Conservation (phyloP, 2,888 invertebrate genomes). For the Sphinx pinastri region DNA sequence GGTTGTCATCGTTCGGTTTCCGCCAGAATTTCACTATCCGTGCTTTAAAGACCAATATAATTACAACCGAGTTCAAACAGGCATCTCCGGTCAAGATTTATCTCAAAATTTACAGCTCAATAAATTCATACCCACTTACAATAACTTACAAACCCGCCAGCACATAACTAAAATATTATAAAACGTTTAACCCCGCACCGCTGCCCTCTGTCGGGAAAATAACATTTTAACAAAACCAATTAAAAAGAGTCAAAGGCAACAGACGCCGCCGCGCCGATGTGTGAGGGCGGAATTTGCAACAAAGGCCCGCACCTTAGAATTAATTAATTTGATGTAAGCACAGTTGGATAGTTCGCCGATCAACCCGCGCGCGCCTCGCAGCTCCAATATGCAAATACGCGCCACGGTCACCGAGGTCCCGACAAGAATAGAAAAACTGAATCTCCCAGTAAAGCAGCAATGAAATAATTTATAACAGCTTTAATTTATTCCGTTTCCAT, state of each 20-base stretch:
- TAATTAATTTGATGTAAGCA: slow-evolving; percentile 59
- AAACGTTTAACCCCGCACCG: neutral
- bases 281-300: slow-evolving; percentile 39
- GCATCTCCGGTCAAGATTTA: too few species aligned
- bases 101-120: too few species aligned
- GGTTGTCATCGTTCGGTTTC: too few species aligned
- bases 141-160: too few species aligned
- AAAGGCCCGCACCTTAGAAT: slow-evolving; percentile 47
- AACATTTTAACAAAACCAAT: slow-evolving; percentile 19
- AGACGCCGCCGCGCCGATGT: slow-evolving; percentile 27
- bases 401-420: slow-evolving; percentile 35
- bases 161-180: neutral
- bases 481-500: slow-evolving; percentile 53
- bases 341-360: slow-evolving; percentile 42
- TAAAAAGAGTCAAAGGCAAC: slow-evolving; percentile 24
- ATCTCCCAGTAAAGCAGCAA: slow-evolving; percentile 47
- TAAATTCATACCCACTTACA: too few species aligned
- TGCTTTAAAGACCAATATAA: too few species aligned
- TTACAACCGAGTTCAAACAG: too few species aligned
- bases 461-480: slow-evolving; percentile 51
- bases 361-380: slow-evolving; percentile 46
- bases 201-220: neutral
- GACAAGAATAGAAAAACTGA: slow-evolving; percentile 43
- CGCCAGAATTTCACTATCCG: too few species aligned
- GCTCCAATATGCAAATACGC: slow-evolving; percentile 47